Base-by-base conservation (phyloP, 2,113 vertebrate genomes). In the Delphinus delphis region DNA sequence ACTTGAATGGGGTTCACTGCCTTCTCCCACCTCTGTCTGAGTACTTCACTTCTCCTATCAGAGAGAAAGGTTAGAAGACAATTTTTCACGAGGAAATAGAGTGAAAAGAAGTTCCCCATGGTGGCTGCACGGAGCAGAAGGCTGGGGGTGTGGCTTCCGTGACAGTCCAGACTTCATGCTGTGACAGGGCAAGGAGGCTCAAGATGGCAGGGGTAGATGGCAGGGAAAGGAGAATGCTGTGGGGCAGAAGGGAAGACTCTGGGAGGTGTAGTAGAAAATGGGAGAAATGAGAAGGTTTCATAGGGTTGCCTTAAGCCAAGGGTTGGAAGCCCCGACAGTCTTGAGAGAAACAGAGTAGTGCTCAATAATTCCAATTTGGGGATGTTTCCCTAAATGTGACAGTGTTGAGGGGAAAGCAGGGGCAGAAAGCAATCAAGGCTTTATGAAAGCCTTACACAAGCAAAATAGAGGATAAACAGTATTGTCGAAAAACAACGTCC, bases 11-110 rank as follows among this genome's bases (percentile, higher is more conserved):
- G 0, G 17, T 31, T 60, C 65, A 53, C 20, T 47, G 53, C 14
- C 31, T 71, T 70, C 6, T 14, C 25, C 33, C 53, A 79, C 5
- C 6, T 88, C 73, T 94, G 3, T 58, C 33, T 36, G 26, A 86
- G 8, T 10, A 33, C n/a, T 58, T 90, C 1, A 0, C 67, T 94
- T 88, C 62, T 73, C 6, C 14, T 62, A 12, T 28, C 25, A 12
- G 28, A 17, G 58, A 79, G 6, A 65, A 92, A 82, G 18, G 3
- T 68, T 82, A 83, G 38, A 85, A n/a, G 25, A 25, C 31, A 8
- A 53, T 91, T 93, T 93, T 96, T 80, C 25, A 25, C 55, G 13
- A 73, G 55, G 20, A 84, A 91, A 73, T 23, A 33, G 25, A 80
- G 17, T 31, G 4, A 38, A 90, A 44, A 50, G 23, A 44, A 94